Conservation (phyloP, 2,888 invertebrate genomes). For the Drosophila birchii region DNA sequence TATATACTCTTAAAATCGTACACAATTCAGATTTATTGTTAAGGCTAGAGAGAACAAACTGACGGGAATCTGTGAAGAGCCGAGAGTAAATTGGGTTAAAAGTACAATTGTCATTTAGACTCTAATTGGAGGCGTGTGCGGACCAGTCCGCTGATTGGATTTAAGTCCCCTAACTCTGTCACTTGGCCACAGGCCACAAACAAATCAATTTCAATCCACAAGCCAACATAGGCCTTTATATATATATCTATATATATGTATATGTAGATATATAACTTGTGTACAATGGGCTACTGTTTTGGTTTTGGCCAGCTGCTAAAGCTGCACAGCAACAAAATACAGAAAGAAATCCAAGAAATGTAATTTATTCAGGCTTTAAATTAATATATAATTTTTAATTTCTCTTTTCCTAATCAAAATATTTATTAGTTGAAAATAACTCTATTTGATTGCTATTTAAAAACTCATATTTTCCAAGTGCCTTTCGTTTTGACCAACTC, state of each 20-base stretch:
- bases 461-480: conserved; percentile 1
- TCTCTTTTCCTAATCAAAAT: no score
- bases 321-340: conserved; percentile 18
- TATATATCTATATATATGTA: not conserved
- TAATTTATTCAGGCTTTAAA: not conserved
- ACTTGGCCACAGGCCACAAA: conserved; percentile 73
- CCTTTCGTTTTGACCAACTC: conserved; percentile 14
- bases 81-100: conserved; percentile 72
- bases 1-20: conserved; percentile 60
- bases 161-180: conserved; percentile 59
- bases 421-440: not conserved
- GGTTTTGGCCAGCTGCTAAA: conserved; percentile 53
- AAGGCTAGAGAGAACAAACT: conserved; percentile 37
- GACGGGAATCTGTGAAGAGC: conserved; percentile 47
- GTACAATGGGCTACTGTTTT: conserved; percentile 63
- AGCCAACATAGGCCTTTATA: conserved; percentile 11
- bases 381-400: no score
- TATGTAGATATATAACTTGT: not conserved
- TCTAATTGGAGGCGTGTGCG: conserved; percentile 78
- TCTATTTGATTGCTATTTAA: not conserved
- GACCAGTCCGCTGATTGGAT: conserved; percentile 68
- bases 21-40: conserved; percentile 76
- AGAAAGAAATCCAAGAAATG: not conserved
- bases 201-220: conserved; percentile 66
- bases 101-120: conserved; percentile 78